Base-by-base conservation (phyloP, 2,113 vertebrate genomes). In the Macrotus californicus region DNA sequence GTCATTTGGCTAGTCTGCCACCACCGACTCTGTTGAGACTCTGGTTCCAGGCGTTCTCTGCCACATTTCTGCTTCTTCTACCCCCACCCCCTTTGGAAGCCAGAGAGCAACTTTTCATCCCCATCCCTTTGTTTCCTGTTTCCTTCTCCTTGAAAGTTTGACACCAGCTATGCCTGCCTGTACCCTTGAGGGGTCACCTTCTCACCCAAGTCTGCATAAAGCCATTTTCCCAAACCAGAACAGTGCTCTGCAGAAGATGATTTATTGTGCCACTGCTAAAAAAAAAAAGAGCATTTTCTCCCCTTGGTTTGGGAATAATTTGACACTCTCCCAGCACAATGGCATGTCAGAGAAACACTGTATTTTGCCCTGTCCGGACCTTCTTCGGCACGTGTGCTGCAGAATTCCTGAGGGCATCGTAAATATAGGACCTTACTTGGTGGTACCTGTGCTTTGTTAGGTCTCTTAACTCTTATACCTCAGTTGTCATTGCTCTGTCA, bases 381-480 rank as follows among this genome's bases (percentile, higher is more conserved):
- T 26, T 50, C 59, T 66, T 13, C 4, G 0, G 1, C 3, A n/a
- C 5, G 4, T 14, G 21, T 10, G 7, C 12, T 21, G 21, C 7
- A 31, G 75, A 66, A 14, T 29, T 76, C 66, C 4, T 2, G n/a
- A 0, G 0, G 2, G 7, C 2, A 6, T n/a, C 61, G 15, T 9
- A 22, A 18, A 79, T 6, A 15, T 21, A 19, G 66, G 24, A 2
- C 26, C 69, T 12, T 6, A 5, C 4, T 48, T 13, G 16, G 46
- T 9, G 4, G 14, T n/a, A 26, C 1, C 15, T 34, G 39, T 46
- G 61, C 19, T 48, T 50, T n/a, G 8, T 67, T 12, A n/a, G 54
- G 34, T 66, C 48, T 50, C 67, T 54, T 48, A 18, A 31, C 21
- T 61, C n/a, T 24, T 39, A 61, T 26, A 12, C 3, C 34, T 34